A percentile compares a stretch with the other conserved stretches of the same genome.
phyloP scores from a whole-genome alignment of 1,140 invertebrate genomes.

The Drosophila tsacasi region DNA sequence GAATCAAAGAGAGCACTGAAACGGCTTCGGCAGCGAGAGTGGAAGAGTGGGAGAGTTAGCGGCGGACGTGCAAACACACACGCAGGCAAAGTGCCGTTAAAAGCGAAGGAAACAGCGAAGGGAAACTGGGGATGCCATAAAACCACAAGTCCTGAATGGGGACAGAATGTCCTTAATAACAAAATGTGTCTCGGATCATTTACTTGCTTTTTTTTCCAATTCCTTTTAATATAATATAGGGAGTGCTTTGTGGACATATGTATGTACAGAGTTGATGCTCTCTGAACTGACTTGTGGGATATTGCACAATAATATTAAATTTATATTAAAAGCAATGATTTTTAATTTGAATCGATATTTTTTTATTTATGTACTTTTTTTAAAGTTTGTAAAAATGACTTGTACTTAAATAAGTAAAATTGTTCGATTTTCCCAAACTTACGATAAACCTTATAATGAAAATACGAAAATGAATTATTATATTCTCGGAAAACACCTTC shows the following conservation, averaged over 20 bases:
- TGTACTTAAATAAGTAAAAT: too few species aligned
- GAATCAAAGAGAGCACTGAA: not conserved
- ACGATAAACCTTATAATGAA: too few species aligned
- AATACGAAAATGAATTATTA: too few species aligned
- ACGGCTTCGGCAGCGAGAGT: too few species aligned
- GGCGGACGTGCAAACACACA: constrained; percentile 47
- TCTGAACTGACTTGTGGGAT: too few species aligned
- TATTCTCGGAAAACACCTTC: too few species aligned
- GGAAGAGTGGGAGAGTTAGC: not conserved
- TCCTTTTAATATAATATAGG: not conserved
- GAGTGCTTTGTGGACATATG: not conserved
- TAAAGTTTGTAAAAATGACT: too few species aligned
- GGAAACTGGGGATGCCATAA: not conserved
- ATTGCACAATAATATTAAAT: too few species aligned
- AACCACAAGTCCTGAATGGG: constrained; percentile 6
- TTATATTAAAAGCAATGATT: not conserved
- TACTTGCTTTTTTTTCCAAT: not conserved
- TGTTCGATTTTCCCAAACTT: too few species aligned
- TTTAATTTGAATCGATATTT: not conserved
- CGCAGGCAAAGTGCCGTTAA: constrained; percentile 42
- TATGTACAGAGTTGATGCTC: not conserved
- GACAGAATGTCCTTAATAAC: constrained; percentile 13
- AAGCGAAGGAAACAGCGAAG: not conserved
- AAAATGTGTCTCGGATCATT: not conserved
- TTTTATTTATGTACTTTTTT: too few species aligned